A percentile compares a stretch with the other conserved stretches of the same genome.
phyloP scores from a whole-genome alignment of 37 sponge, comb jelly and placozoan species.

The Oopsacas minuta region DNA sequence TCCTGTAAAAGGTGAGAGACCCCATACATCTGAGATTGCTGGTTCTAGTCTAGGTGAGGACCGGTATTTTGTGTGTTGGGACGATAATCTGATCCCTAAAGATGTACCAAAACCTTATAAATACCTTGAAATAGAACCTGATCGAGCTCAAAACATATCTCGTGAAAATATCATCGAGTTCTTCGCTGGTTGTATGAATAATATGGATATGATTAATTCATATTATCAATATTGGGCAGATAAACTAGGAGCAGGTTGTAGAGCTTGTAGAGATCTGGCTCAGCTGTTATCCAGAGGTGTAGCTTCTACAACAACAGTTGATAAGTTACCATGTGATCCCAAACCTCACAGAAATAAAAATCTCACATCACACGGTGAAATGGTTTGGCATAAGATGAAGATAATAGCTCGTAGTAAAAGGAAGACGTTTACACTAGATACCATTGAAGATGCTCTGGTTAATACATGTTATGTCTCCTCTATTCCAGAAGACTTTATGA shows the following conservation, averaged over 20 bases:
- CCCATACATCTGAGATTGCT: conserved; percentile 63
- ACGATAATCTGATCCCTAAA: conserved; percentile 36
- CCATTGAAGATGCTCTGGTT: not conserved
- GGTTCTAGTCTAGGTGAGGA: conserved; percentile 70
- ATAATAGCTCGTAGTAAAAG: no score
- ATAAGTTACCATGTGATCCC: no score
- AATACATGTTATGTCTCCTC: not conserved
- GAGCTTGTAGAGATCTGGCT: conserved; percentile 40
- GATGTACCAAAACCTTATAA: conserved; percentile 27
- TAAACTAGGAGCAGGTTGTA: conserved; percentile 27
- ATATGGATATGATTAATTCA: conserved; percentile 39
- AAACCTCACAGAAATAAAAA: no score
- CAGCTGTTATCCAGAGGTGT: conserved; percentile 40
- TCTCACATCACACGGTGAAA: no score
- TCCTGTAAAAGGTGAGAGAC: conserved; percentile 49
- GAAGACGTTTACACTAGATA: not conserved
- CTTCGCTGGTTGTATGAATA: conserved; percentile 31
- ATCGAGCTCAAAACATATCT: not conserved
- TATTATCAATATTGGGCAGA: conserved; percentile 55
- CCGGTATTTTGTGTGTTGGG: conserved; percentile 69
- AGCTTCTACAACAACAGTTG: conserved; percentile 57
- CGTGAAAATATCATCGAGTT: conserved; percentile 26
- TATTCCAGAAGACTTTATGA: conserved; percentile 37
- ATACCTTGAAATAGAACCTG: conserved; percentile 26
- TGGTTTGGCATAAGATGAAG: conserved; percentile 43